Conservation (phyloP, 2,888 invertebrate genomes). For the Oligia latruncula region DNA sequence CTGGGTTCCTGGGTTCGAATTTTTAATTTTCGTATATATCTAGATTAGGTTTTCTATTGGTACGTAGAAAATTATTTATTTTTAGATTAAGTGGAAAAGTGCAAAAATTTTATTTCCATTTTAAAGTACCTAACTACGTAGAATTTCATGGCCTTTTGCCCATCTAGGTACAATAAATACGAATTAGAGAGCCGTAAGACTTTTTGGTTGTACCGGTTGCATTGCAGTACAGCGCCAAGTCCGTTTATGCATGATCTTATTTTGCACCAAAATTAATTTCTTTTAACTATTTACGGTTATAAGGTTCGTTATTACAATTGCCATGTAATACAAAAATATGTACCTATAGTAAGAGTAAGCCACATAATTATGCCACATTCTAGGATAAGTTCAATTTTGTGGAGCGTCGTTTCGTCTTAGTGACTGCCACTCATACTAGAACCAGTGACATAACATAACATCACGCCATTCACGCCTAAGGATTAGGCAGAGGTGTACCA, state of each 20-base stretch:
- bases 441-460: not conserved
- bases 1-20: not conserved
- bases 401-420: not conserved
- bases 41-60: slow-evolving; percentile 27
- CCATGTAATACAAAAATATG: too few relatives aligned
- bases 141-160: not conserved
- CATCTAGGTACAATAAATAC: not conserved
- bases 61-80: not conserved
- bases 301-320: not conserved
- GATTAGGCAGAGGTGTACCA: not conserved
- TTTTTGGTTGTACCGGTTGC: not conserved
- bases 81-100: not conserved
- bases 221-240: slow-evolving; percentile 12
- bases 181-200: not conserved
- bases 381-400: not conserved
- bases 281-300: not conserved
- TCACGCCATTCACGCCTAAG: not conserved
- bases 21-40: too few relatives aligned
- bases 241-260: not conserved
- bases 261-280: not conserved
- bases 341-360: too few relatives aligned
- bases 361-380: not conserved
- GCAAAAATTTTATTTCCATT: not conserved
- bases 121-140: not conserved
- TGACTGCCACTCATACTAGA: not conserved